Conservation (phyloP, 1,140 invertebrate genomes). For the Nylanderia fulva region DNA sequence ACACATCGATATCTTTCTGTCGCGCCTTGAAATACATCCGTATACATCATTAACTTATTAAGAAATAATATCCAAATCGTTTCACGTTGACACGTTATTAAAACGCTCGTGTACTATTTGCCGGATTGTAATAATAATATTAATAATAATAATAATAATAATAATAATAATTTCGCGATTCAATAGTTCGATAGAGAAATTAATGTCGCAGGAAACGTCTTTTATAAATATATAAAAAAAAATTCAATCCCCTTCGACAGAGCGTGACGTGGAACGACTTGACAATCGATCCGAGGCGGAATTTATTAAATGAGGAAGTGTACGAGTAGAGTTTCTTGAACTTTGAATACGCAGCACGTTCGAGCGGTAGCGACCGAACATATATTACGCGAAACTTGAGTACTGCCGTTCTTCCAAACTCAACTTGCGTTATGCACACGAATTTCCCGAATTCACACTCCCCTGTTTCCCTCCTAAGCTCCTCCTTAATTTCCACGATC, state of each 20-base stretch:
- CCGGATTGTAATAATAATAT: conserved; percentile 17
- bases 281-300: conserved; percentile 20
- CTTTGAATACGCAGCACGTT: conserved; percentile 12
- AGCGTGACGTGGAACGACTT: conserved; percentile 19
- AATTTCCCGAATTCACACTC: conserved; percentile 24
- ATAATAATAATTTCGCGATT: conserved; percentile 3
- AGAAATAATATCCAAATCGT: conserved; percentile 24
- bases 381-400: conserved; percentile 11
- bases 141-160: too few species aligned
- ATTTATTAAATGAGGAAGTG: background rate
- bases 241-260: background rate
- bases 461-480: too few species aligned
- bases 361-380: conserved; percentile 4
- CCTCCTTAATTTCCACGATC: conserved; percentile 74
- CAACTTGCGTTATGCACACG: conserved; percentile 23
- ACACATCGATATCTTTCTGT: conserved; percentile 38
- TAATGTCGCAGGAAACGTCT: background rate
- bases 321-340: conserved; percentile 11
- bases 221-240: conserved; percentile 38
- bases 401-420: conserved; percentile 54
- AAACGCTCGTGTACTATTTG: conserved; percentile 7
- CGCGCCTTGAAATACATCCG: conserved; percentile 41
- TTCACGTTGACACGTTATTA: conserved; percentile 36
- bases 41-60: conserved; percentile 46
- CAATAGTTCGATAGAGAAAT: background rate